Evolutionary conservation across 2,888 invertebrate species (phyloP).

Genomic region (Oligia fasciuncula): DNA sequence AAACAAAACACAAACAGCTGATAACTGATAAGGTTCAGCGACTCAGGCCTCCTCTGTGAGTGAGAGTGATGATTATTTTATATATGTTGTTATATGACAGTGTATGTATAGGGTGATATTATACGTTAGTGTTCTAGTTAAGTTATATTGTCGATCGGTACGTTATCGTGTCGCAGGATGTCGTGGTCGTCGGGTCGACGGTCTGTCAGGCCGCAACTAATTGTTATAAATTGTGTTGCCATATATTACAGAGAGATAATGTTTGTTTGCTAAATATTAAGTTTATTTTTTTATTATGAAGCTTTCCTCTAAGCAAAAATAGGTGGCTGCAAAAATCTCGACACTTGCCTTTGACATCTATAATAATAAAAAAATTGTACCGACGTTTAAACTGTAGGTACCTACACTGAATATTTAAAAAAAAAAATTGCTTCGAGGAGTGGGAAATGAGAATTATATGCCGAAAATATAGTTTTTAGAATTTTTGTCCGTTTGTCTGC

Average conservation of each 20-base stretch:
- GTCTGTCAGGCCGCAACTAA: conserved; percentile 81
- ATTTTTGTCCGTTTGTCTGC: not conserved
- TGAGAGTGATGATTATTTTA: conserved; percentile 26
- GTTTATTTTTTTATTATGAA: not conserved
- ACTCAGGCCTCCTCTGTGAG: not conserved
- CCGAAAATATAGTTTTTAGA: not conserved
- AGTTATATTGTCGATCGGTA: conserved; percentile 70
- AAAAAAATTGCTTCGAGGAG: not conserved
- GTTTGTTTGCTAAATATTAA: conserved; percentile 36
- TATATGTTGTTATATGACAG: conserved; percentile 17
- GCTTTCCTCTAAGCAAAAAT: not conserved
- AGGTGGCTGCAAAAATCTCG: not conserved
- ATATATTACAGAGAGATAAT: conserved; percentile 57
- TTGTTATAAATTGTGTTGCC: conserved; percentile 80
- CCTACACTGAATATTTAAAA: not conserved
- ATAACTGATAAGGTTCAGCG: conserved; percentile 38
- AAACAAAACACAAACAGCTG: conserved; percentile 35
- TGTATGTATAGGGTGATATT: conserved; percentile 27
- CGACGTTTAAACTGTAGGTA: not conserved
- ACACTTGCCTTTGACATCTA: not conserved
- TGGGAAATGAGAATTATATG: not conserved
- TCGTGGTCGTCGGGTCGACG: conserved; percentile 82
- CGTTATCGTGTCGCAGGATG: conserved; percentile 83
- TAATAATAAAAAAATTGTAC: not conserved
- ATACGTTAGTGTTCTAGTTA: conserved; percentile 71